Conservation (phyloP, 2,113 vertebrate species). For the Heliornis fulica region DNA sequence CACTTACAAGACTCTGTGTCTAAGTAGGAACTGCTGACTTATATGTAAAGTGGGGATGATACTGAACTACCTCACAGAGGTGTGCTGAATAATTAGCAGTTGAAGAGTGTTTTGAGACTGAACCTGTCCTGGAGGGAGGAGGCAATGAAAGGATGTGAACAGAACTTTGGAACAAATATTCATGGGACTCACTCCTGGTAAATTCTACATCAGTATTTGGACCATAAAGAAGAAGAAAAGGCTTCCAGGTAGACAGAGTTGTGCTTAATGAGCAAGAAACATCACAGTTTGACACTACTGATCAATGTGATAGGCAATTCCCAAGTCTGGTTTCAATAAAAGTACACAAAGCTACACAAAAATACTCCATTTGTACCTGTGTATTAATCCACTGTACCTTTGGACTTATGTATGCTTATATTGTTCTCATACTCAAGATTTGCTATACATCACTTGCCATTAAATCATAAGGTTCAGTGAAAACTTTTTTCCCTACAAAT, state of each 20-base stretch:
- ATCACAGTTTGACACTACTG: neutral
- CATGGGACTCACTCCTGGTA: neutral
- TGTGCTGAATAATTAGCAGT: neutral
- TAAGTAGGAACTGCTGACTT: neutral
- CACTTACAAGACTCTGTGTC: no score
- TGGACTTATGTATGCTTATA: neutral
- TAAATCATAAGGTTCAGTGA: neutral
- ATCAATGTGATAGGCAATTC: rapidly evolving
- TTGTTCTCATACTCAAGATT: neutral
- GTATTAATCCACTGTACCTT: no score
- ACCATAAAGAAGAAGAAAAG: neutral
- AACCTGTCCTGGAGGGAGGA: neutral
- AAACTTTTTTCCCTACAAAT: neutral
- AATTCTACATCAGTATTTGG: neutral
- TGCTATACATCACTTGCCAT: neutral
- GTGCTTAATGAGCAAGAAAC: neutral
- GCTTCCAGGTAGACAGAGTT: neutral
- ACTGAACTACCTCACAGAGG: neutral
- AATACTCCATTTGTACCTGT: neutral
- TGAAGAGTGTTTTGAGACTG: neutral
- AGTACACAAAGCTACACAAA: neutral
- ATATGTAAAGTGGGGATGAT: neutral
- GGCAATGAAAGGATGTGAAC: neutral
- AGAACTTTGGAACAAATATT: neutral
- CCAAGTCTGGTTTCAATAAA: neutral